Base-by-base conservation (phyloP, 1,140 invertebrate species). In the Lineus longissimus region DNA sequence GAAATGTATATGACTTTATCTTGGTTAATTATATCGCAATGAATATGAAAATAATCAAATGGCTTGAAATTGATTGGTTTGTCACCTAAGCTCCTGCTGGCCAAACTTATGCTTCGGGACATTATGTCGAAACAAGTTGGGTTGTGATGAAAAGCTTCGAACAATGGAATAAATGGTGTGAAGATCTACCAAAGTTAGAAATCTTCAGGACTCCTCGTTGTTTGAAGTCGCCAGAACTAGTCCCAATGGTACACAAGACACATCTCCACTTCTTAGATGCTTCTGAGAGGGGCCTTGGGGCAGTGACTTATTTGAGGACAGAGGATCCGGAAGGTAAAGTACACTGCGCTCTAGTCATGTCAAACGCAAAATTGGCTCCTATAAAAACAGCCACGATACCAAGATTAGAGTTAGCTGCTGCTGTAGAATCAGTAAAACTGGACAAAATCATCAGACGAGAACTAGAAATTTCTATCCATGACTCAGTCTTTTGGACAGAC, bases 91-190 rank as follows among this genome's bases (percentile, higher is more conserved):
- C n/a, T n/a, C n/a, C n/a, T n/a, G n/a, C n/a, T n/a, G n/a, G n/a
- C n/a, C n/a, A n/a, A n/a, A n/a, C n/a, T n/a, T n/a, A n/a, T n/a
- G n/a, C n/a, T n/a, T n/a, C n/a, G n/a, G n/a, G n/a, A n/a, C n/a
- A n/a, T n/a, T n/a, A n/a, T n/a, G n/a, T n/a, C n/a, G n/a, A n/a
- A n/a, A n/a, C n/a, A n/a, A n/a, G n/a, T n/a, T n/a, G n/a, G n/a
- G n/a, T n/a, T n/a, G n/a, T n/a, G n/a, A n/a, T n/a, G n/a, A n/a
- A n/a, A n/a, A n/a, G 40, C 22, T 15, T 2, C 11, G 17, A 61
- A 31, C 41, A 41, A 63, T 72, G 68, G 68, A 36, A 60, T 11
- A 47, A 45, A 22, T 67, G 66, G 64, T 61, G 25, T 25, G 15
- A 45, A 36, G 40, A 47, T 22, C 54, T 67, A 36, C 7, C 22